Percentiles rank a stretch among this genome's conserved stretches.
phyloP scores from a whole-genome alignment of 2,113 vertebrate species.

The Vimba vimba region DNA sequence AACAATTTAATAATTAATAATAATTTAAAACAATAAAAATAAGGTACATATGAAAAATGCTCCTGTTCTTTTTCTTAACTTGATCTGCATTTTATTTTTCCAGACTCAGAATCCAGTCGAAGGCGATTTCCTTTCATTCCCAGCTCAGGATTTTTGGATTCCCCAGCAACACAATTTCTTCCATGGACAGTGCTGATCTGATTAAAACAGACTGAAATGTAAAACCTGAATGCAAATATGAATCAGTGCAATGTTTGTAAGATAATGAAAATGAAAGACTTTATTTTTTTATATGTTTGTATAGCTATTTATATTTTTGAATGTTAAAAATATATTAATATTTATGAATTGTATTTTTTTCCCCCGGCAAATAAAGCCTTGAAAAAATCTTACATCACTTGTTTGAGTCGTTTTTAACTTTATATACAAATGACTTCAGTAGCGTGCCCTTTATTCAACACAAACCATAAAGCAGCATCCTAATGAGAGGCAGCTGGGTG shows the following conservation, averaged over 20 bases:
- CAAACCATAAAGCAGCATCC: slow-evolving; percentile 23
- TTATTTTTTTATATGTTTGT: slow-evolving; percentile 38
- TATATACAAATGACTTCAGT: not conserved
- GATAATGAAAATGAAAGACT: not conserved
- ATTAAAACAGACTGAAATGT: not conserved
- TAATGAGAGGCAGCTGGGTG: slow-evolving; percentile 62
- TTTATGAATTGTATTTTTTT: slow-evolving; percentile 41
- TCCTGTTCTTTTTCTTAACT: not conserved
- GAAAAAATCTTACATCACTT: not conserved
- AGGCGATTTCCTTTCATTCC: slow-evolving; percentile 7
- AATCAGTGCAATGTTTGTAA: slow-evolving; percentile 1
- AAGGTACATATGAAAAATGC: not conserved
- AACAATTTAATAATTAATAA: not conserved
- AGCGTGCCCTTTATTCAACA: not conserved
- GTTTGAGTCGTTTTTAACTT: not conserved
- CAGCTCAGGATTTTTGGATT: slow-evolving; percentile 40
- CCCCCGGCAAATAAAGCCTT: not conserved
- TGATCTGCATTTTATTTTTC: not conserved
- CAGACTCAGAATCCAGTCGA: slow-evolving; percentile 31
- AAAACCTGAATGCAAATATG: not conserved
- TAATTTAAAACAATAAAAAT: not conserved
- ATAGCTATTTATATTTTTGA: slow-evolving; percentile 56
- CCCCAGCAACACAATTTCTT: slow-evolving; percentile 42
- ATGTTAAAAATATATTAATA: slow-evolving; percentile 28
- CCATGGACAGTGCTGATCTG: slow-evolving; percentile 41